phyloP scores from a whole-genome alignment of 2,113 vertebrate genomes.

The Pandion haliaetus region DNA sequence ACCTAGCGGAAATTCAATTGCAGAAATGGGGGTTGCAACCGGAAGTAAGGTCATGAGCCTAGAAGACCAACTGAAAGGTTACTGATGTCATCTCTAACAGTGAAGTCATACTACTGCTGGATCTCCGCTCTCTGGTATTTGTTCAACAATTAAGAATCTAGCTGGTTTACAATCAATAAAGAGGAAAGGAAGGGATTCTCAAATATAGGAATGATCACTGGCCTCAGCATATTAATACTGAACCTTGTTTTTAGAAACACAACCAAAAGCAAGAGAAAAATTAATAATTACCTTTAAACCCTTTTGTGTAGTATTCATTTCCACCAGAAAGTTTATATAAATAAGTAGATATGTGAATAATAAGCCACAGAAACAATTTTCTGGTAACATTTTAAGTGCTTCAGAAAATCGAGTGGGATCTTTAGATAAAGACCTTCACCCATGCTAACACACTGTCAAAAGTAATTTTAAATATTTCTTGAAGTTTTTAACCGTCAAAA shows the following conservation, averaged over 20 bases:
- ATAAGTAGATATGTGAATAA: too few relatives aligned
- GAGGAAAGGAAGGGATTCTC: not conserved
- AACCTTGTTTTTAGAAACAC: not conserved
- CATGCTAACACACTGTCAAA: slow-evolving; percentile 32
- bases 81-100: not conserved
- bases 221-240: not conserved
- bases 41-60: not conserved
- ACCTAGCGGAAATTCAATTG: not conserved
- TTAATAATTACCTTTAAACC: not conserved
- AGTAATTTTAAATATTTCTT: slow-evolving; percentile 69
- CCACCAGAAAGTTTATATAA: slow-evolving; percentile 11
- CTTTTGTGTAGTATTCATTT: slow-evolving; percentile 3
- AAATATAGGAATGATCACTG: not conserved
- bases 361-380: slow-evolving; percentile 47
- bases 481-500: slow-evolving; percentile 60
- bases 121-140: not conserved
- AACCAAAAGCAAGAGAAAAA: not conserved
- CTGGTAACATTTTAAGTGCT: slow-evolving; percentile 61
- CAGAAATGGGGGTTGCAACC: not conserved
- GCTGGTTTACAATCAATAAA: not conserved
- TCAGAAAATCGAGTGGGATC: not conserved
- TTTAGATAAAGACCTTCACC: slow-evolving; percentile 29
- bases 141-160: not conserved
- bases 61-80: not conserved
- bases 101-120: not conserved